Evolutionary conservation across 1,140 invertebrate genomes (phyloP), one percentile per base, ranked within the genome.

Genomic region (Drosophila melanica): DNA sequence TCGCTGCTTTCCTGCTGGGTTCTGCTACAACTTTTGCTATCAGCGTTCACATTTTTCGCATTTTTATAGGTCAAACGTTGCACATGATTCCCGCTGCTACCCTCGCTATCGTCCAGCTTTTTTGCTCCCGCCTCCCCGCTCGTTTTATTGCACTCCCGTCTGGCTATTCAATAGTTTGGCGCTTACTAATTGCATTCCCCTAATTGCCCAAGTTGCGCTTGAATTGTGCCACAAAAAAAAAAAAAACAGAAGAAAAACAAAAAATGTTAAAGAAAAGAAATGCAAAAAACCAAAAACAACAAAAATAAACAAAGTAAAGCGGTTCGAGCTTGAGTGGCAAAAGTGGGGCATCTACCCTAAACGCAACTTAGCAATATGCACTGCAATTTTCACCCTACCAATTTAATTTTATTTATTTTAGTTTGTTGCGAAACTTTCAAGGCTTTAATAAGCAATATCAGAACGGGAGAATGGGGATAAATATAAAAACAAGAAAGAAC

Each of bases 141-240:
- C 33, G 18, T 18, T 18, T 18, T 18, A 18, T 18, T 1, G 6
- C 11, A 50, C 47, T 57, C 45, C 37, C 79, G 70, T 59, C 71
- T 81, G 62, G 55, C 76, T 81, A 79, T 87, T 87, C 79, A 87
- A 79, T 87, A 72, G 82, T 87, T 78, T 81, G 70, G 45, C 44
- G 20, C 75, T 72, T 54, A 76, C 82, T 87, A 89, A 87, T 87
- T 87, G 84, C 84, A 89, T 87, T 84, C 69, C 73, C 80, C 79
- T 80, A 80, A 84, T 84, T 84, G 84, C 68, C 63, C 72, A 68
- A 75, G 72, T 79, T 89, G 66, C 76, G 76, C 79, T 89, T 66
- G 65, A 87, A 87, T 76, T 89, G 75, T 77, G 79, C 79, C 79
- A 89, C 77, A 87, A 84, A 73, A 30, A 64, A 58, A 66, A 53